A percentile compares a stretch with the other conserved stretches of the same genome.
Conservation (phyloP, 2,888 invertebrate genomes). For the Aethes cnicana region DNA sequence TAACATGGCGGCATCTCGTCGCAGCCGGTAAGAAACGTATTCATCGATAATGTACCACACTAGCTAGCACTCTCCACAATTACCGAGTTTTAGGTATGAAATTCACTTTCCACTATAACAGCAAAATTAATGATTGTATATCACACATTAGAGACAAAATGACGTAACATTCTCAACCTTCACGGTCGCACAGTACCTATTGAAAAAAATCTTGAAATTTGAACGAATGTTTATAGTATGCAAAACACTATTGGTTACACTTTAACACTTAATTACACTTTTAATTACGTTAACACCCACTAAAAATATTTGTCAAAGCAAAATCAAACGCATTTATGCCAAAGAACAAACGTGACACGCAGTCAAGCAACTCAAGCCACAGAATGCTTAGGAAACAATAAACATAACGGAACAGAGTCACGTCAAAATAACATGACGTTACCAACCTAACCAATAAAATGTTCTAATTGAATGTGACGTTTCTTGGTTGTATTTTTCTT, state of each 20-base stretch:
- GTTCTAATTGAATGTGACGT: slow-evolving; percentile 9
- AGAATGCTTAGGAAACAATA: slow-evolving; percentile 31
- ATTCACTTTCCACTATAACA: slow-evolving; percentile 58
- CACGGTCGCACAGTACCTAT: slow-evolving; percentile 77
- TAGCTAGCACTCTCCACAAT: slow-evolving; percentile 49
- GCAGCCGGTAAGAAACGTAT: slow-evolving; percentile 73
- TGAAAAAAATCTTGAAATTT: slow-evolving; percentile 55
- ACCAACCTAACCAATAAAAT: slow-evolving; percentile 18
- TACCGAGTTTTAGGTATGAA: slow-evolving; percentile 47
- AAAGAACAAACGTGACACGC: slow-evolving; percentile 81
- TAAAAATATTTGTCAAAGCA: slow-evolving; percentile 49
- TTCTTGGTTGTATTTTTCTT: too few species aligned
- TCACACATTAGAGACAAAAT: slow-evolving; percentile 76
- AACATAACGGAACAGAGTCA: slow-evolving; percentile 21
- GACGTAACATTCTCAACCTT: slow-evolving; percentile 83
- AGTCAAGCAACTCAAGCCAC: slow-evolving; percentile 67
- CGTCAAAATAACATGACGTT: background rate
- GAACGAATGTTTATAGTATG: slow-evolving; percentile 40
- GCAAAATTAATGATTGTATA: slow-evolving; percentile 65
- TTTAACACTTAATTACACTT: slow-evolving; percentile 50
- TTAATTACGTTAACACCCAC: slow-evolving; percentile 43
- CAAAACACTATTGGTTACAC: slow-evolving; percentile 46
- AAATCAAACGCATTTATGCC: slow-evolving; percentile 67
- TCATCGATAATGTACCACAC: slow-evolving; percentile 57
- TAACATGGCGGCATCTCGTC: slow-evolving; percentile 81